Percentiles rank a stretch among this genome's conserved stretches.
phyloP scores from a whole-genome alignment of 2,113 vertebrate genomes.

The Donacobius atricapilla region DNA sequence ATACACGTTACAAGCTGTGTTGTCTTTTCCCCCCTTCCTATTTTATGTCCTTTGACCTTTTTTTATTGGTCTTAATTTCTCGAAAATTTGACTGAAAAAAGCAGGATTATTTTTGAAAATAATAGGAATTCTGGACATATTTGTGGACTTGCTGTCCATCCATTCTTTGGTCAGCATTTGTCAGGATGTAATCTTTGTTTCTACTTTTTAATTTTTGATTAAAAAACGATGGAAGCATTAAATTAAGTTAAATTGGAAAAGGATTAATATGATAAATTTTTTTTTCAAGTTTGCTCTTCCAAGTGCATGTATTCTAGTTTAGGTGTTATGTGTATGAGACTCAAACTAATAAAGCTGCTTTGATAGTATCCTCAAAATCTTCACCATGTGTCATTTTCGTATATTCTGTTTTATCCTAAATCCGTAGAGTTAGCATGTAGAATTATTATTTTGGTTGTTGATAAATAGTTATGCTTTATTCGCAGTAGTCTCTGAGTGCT shows the following conservation, averaged over 20 bases:
- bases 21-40: neutral
- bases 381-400: neutral
- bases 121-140: neutral
- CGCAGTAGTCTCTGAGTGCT: neutral
- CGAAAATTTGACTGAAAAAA: neutral
- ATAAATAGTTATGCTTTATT: neutral
- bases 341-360: neutral
- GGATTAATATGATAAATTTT: neutral
- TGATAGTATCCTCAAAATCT: neutral
- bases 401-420: neutral
- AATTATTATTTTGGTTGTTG: neutral
- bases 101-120: neutral
- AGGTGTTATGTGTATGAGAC: neutral
- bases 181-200: neutral
- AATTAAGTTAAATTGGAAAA: neutral
- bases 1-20: neutral
- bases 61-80: neutral
- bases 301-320: neutral
- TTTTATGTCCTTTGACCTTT: neutral
- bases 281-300: neutral
- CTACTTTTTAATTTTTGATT: neutral
- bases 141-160: neutral
- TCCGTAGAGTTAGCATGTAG: neutral
- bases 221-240: neutral
- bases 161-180: neutral